Evolutionary conservation across 2,888 invertebrate species (phyloP).

Genomic region (Crepidodera aurea): DNA sequence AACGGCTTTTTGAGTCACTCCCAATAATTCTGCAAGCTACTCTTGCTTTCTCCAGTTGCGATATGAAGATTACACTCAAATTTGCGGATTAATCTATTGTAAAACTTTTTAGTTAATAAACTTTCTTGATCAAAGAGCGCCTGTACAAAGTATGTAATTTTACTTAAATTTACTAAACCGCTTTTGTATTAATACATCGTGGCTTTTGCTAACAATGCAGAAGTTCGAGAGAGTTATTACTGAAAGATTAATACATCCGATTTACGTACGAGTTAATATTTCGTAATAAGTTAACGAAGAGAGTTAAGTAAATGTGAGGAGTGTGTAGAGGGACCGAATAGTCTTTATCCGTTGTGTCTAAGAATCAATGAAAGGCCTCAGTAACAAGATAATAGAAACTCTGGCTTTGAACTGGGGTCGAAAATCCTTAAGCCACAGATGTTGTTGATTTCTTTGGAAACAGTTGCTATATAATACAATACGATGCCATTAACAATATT

Average conservation of each 20-base stretch:
- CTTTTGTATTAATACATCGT: too few species aligned
- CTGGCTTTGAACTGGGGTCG: conserved; percentile 1
- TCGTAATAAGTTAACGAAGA: not conserved
- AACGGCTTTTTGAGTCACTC: too few species aligned
- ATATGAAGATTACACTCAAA: too few species aligned
- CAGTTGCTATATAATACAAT: conserved; percentile 7
- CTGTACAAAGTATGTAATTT: too few species aligned
- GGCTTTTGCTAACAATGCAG: not conserved
- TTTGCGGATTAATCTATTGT: too few species aligned
- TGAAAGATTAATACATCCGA: not conserved
- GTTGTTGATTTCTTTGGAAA: conserved; percentile 15
- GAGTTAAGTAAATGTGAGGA: not conserved
- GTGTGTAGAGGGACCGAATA: conserved; percentile 2
- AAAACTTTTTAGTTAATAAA: too few species aligned
- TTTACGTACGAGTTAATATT: not conserved
- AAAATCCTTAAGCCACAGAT: conserved; percentile 13
- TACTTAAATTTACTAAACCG: too few species aligned
- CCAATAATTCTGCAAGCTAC: too few species aligned
- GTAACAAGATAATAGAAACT: conserved; percentile 13
- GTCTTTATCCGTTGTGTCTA: conserved; percentile 12
- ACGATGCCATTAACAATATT: not conserved
- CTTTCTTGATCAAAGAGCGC: too few species aligned
- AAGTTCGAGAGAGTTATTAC: not conserved
- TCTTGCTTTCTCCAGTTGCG: too few species aligned
- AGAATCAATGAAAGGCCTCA: conserved; percentile 14